Percentiles rank a stretch among this genome's conserved stretches.
Evolutionary conservation across 2,888 invertebrate genomes (phyloP).

Genomic region (Augiades crinisus): DNA sequence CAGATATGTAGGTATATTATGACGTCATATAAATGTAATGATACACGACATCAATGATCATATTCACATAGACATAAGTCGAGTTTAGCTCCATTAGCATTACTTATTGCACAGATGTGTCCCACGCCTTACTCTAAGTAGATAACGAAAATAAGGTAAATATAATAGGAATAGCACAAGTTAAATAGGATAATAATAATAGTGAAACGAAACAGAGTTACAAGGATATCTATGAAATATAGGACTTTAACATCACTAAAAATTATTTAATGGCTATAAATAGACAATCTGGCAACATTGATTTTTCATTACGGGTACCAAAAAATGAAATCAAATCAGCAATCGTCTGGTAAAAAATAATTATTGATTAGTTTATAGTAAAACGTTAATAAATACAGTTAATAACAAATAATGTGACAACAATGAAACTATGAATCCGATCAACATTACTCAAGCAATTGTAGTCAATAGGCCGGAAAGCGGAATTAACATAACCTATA

Average conservation of each 20-base stretch:
- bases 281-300: constrained; percentile 13
- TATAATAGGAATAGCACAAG: constrained; percentile 20
- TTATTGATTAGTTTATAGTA: too few species aligned
- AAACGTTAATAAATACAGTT: too few species aligned
- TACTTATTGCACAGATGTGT: constrained; percentile 21
- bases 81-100: neutral
- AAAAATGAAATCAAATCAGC: neutral
- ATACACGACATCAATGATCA: constrained; percentile 8
- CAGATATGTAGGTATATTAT: constrained; percentile 44
- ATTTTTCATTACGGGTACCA: neutral
- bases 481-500: constrained; percentile 11
- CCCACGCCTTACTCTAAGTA: constrained; percentile 20
- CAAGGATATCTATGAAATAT: constrained; percentile 14
- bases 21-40: constrained; percentile 31
- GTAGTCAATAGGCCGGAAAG: neutral
- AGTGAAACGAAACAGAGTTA: constrained; percentile 10
- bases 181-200: constrained; percentile 12
- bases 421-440: too few species aligned
- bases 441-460: neutral
- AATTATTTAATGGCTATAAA: neutral
- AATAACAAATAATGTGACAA: too few species aligned
- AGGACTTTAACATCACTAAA: constrained; percentile 1
- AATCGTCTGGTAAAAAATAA: too few species aligned
- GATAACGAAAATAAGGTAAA: constrained; percentile 9
- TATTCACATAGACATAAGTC: constrained; percentile 10